Evolutionary conservation across 2,888 invertebrate species (phyloP).

Genomic region (Volucella inflata): DNA sequence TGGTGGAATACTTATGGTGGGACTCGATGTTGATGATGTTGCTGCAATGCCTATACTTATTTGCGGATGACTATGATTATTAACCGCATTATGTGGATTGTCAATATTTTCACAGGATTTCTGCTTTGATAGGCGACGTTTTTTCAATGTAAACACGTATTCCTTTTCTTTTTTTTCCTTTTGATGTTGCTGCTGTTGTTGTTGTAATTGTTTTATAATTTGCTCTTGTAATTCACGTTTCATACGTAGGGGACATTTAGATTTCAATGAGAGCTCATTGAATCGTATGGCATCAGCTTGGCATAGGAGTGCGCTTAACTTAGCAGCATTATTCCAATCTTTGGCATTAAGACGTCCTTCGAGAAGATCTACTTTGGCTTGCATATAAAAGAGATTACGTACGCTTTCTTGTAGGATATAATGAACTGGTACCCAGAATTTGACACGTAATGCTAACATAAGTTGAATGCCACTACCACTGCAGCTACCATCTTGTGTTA

Average conservation of each 20-base stretch:
- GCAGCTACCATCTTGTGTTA: slow-evolving; percentile 81
- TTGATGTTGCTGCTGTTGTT: slow-evolving; percentile 71
- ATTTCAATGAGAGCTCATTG: slow-evolving; percentile 80
- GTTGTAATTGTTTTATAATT: slow-evolving; percentile 72
- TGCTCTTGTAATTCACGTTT: slow-evolving; percentile 78
- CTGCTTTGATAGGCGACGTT: slow-evolving; percentile 83
- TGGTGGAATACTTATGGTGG: slow-evolving; percentile 52
- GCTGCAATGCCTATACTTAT: slow-evolving; percentile 52
- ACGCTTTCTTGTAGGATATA: slow-evolving; percentile 93
- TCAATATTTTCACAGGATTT: slow-evolving; percentile 83
- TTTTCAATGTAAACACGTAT: slow-evolving; percentile 82
- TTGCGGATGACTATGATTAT: slow-evolving; percentile 55
- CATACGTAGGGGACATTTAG: slow-evolving; percentile 81
- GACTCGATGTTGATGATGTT: slow-evolving; percentile 62
- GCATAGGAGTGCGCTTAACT: slow-evolving; percentile 90
- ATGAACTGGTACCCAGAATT: slow-evolving; percentile 96
- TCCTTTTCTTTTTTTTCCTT: slow-evolving; percentile 82
- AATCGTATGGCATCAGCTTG: slow-evolving; percentile 85
- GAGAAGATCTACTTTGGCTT: slow-evolving; percentile 90
- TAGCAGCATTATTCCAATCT: slow-evolving; percentile 88
- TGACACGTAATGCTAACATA: slow-evolving; percentile 86
- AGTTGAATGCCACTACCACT: slow-evolving; percentile 80
- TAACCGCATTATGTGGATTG: slow-evolving; percentile 63
- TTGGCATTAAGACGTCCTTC: slow-evolving; percentile 89
- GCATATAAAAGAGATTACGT: slow-evolving; percentile 92